Evolutionary conservation across 1,140 invertebrate species (phyloP).

Genomic region (Pogonognathellus flavescens): DNA sequence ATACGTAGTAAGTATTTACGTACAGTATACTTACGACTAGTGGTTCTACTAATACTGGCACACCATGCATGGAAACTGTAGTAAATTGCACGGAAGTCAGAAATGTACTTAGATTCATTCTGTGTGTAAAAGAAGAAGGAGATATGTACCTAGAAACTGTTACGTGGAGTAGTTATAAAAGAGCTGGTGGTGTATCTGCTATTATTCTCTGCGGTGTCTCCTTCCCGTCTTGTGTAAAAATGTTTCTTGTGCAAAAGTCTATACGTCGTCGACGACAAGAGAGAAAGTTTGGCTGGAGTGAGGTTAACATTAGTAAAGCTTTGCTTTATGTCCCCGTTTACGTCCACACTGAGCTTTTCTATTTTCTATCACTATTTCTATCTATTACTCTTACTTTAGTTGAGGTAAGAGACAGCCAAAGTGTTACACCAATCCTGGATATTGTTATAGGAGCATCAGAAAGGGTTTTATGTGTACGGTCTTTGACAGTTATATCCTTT

Average conservation of each 20-base stretch:
- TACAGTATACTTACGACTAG: neutral
- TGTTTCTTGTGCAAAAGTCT: neutral
- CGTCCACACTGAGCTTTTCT: constrained; percentile 28
- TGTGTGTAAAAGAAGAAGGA: too few relatives aligned
- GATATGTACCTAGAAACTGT: too few relatives aligned
- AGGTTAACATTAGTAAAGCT: constrained; percentile 47
- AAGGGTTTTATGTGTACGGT: neutral
- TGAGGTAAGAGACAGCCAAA: constrained; percentile 37
- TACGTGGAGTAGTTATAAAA: too few relatives aligned
- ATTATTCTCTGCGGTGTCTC: too few relatives aligned
- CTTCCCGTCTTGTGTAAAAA: too few relatives aligned
- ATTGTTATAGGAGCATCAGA: neutral
- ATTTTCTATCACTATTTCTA: constrained; percentile 39
- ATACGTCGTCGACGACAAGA: neutral
- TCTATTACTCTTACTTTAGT: constrained; percentile 42
- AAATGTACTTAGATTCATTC: too few relatives aligned
- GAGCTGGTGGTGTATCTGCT: too few relatives aligned
- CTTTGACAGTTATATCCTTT: constrained; percentile 25
- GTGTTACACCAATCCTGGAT: neutral
- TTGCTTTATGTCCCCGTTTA: constrained; percentile 44
- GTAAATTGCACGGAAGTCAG: too few relatives aligned
- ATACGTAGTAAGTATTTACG: neutral
- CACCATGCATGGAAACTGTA: neutral
- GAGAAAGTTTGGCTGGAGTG: constrained; percentile 25
- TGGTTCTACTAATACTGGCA: neutral